Evolutionary conservation across 1,140 invertebrate species (phyloP).

Genomic region (Scaptomyza graminum): DNA sequence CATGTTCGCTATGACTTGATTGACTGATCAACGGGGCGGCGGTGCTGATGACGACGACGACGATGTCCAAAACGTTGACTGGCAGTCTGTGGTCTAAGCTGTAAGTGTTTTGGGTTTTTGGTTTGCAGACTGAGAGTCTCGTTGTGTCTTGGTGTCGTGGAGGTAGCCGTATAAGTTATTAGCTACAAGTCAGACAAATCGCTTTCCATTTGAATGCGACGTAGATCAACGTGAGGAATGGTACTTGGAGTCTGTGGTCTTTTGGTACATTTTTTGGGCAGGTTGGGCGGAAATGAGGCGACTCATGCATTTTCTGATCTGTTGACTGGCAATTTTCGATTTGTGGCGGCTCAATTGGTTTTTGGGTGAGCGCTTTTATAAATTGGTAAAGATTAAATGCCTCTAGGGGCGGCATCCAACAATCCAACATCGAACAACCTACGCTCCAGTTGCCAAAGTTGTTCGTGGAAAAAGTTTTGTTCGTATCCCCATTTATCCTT

Average conservation of each 20-base stretch:
- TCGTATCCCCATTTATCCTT: conserved; percentile 66
- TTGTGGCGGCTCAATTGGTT: conserved; percentile 29
- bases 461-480: neutral
- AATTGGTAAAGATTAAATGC: conserved; percentile 26
- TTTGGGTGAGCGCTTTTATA: conserved; percentile 11
- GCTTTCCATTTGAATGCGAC: conserved; percentile 78
- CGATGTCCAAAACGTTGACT: conserved; percentile 7
- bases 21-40: conserved; percentile 67
- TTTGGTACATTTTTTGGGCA: neutral
- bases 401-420: conserved; percentile 13
- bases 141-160: conserved; percentile 41
- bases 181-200: conserved; percentile 80
- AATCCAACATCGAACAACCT: neutral
- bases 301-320: conserved; percentile 5
- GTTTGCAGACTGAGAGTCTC: conserved; percentile 11
- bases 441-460: neutral
- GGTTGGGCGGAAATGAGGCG: conserved; percentile 9
- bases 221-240: conserved; percentile 66
- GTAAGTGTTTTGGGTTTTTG: neutral
- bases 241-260: conserved; percentile 31
- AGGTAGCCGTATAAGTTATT: conserved; percentile 71
- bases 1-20: conserved; percentile 45
- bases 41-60: conserved; percentile 16
- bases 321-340: conserved; percentile 32
- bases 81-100: conserved; percentile 5